phyloP scores from a whole-genome alignment of 2,113 vertebrate species.

The Motacilla tschutschensis region DNA sequence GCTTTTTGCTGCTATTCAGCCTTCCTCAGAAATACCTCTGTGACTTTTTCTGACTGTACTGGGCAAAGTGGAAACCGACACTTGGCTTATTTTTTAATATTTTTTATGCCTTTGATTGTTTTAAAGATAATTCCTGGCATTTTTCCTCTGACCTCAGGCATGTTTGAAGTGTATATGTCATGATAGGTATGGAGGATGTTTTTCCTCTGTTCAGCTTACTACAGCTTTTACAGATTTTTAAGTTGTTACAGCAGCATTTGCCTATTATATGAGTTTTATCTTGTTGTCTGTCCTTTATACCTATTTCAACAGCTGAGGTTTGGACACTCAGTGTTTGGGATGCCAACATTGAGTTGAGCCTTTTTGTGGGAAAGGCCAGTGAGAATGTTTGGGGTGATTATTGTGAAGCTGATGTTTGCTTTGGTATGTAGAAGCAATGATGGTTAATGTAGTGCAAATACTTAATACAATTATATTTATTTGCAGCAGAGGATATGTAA shows the following conservation, averaged over 20 bases:
- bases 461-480: not conserved
- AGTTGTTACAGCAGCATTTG: not conserved
- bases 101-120: not conserved
- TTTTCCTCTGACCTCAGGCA: not conserved
- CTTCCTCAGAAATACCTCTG: not conserved
- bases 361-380: not conserved
- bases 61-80: not conserved
- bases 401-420: not conserved
- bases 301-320: fast-evolving
- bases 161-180: not conserved
- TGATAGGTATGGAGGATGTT: not conserved
- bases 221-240: not conserved
- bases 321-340: not conserved
- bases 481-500: not conserved
- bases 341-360: not conserved
- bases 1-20: not conserved
- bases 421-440: not conserved
- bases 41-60: not conserved
- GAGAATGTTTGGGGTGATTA: not conserved
- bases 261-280: not conserved
- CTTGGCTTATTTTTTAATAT: not conserved
- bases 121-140: not conserved
- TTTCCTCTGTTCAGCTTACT: not conserved
- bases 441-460: not conserved
- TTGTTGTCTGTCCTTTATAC: not conserved